These are phyloP conservation scores for Hypotaenidia philippensis DNA, from an alignment of 2,797 vertebrate genomes.

Conservation along the genomic window DNA sequence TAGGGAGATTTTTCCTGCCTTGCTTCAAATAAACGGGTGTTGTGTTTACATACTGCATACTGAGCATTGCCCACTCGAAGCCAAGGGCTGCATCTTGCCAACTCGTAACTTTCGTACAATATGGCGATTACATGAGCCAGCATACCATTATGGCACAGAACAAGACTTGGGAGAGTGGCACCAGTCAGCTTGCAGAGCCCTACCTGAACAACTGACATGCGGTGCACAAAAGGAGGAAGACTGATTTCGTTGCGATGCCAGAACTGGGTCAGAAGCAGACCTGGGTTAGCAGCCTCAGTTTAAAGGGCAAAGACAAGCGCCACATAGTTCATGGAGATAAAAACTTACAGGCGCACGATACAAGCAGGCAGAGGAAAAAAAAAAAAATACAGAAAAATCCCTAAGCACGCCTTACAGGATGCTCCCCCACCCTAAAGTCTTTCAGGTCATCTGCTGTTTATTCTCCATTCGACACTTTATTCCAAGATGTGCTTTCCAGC, in stretches of 20 bases:
- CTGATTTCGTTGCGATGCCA: neutral
- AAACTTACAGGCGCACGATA: neutral
- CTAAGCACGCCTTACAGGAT: neutral
- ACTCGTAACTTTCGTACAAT: slow-evolving; percentile 43
- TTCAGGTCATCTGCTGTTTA: neutral
- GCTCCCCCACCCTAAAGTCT: neutral
- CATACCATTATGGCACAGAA: slow-evolving; percentile 47
- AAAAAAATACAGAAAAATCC: neutral
- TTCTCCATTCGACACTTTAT: neutral
- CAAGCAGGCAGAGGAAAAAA: neutral
- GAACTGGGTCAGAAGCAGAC: slow-evolving; percentile 5
- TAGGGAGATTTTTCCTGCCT: slow-evolving; percentile 49
- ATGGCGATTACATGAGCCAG: slow-evolving; percentile 55
- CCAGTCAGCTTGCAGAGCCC: neutral
- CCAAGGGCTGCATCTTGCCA: slow-evolving; percentile 56
- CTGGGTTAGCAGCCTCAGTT: neutral
- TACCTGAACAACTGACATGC: slow-evolving; percentile 16
- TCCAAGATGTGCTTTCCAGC: neutral
- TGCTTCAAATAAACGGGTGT: slow-evolving; percentile 62
- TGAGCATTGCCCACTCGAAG: slow-evolving; percentile 44
- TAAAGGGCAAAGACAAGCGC: neutral
- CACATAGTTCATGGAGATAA: neutral
- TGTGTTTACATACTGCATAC: slow-evolving; percentile 61
- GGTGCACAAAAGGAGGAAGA: neutral
- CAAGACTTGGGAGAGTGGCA: slow-evolving; percentile 11